Percentiles rank a stretch among this genome's conserved stretches.
Evolutionary conservation across 2,797 vertebrate genomes (phyloP).

Genomic region (Brachyrhaphis roseni): DNA sequence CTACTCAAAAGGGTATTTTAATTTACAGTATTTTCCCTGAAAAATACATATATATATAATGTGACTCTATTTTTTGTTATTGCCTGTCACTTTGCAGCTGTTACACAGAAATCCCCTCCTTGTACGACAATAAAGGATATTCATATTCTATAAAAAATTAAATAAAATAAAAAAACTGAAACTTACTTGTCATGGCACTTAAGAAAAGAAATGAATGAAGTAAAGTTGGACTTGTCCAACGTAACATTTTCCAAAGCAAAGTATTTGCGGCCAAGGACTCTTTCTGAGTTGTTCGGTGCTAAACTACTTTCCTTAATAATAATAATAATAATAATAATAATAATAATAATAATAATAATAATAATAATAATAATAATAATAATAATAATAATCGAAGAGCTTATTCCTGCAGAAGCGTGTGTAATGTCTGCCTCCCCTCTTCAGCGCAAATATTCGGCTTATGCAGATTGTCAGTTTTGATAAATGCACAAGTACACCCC

Average conservation of each 20-base stretch:
- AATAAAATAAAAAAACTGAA: neutral
- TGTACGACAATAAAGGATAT: no score
- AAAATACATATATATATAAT: no score
- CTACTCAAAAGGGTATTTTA: no score
- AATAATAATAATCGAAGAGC: neutral
- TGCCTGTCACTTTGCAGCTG: no score
- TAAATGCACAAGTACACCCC: neutral
- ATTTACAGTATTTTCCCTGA: no score
- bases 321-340: neutral
- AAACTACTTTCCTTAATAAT: neutral
- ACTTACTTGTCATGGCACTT: conserved; percentile 70
- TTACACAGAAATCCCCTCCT: no score
- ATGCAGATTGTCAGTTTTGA: neutral
- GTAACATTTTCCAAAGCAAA: conserved; percentile 64
- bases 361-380: neutral
- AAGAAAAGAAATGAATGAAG: conserved; percentile 51
- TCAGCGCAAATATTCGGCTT: no score
- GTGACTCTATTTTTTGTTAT: no score
- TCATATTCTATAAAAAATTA: no score
- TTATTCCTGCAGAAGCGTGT: neutral
- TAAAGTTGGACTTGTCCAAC: conserved; percentile 45
- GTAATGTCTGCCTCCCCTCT: neutral
- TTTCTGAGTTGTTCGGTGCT: conserved; percentile 16
- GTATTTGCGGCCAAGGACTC: conserved; percentile 26
- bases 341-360: neutral